Evolutionary conservation across 2,113 vertebrate genomes (phyloP).

Genomic region (Anguilla rostrata): DNA sequence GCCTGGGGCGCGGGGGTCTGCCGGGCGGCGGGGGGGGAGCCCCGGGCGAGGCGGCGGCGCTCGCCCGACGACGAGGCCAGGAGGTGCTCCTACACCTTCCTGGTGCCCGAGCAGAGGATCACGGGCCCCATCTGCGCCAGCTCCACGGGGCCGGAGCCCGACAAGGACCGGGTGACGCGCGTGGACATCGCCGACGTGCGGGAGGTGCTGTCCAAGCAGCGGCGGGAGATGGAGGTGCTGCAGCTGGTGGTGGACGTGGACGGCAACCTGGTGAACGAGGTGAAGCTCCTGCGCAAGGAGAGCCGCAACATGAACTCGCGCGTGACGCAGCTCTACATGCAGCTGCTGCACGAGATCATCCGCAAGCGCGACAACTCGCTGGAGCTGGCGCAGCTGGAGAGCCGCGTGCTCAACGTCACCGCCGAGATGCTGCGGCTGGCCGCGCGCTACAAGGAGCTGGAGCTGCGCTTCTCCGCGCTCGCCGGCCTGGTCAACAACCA

Average conservation of each 20-base stretch:
- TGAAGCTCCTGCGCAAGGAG: slow-evolving; percentile 94
- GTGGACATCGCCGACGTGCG: slow-evolving; percentile 93
- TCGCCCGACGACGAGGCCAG: slow-evolving; percentile 75
- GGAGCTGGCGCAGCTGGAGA: slow-evolving; percentile 93
- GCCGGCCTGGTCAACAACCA: slow-evolving; percentile 94
- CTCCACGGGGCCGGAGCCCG: slow-evolving; percentile 75
- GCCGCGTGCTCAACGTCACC: slow-evolving; percentile 91
- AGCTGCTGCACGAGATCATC: slow-evolving; percentile 96
- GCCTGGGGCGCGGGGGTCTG: slow-evolving; percentile 57
- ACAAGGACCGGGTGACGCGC: slow-evolving; percentile 87
- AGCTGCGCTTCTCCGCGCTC: slow-evolving; percentile 80
- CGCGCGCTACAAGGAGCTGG: slow-evolving; percentile 88
- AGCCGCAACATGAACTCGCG: slow-evolving; percentile 98
- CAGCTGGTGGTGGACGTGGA: slow-evolving; percentile 94
- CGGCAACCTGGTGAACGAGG: slow-evolving; percentile 94
- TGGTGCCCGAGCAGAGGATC: slow-evolving; percentile 92
- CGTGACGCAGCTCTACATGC: slow-evolving; percentile 98
- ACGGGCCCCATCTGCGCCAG: slow-evolving; percentile 95
- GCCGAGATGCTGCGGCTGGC: slow-evolving; percentile 92
- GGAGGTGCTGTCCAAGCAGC: slow-evolving; percentile 90
- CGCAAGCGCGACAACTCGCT: slow-evolving; percentile 95
- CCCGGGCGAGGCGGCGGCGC: slow-evolving; percentile 70
- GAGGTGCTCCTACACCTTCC: slow-evolving; percentile 94
- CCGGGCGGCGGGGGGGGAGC: slow-evolving; percentile 59
- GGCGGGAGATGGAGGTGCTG: slow-evolving; percentile 88